Percentiles rank a stretch among this genome's conserved stretches.
These are phyloP conservation scores for Eupithecia insigniata DNA, from an alignment of 2,888 invertebrate genomes.

Conservation along the genomic window DNA sequence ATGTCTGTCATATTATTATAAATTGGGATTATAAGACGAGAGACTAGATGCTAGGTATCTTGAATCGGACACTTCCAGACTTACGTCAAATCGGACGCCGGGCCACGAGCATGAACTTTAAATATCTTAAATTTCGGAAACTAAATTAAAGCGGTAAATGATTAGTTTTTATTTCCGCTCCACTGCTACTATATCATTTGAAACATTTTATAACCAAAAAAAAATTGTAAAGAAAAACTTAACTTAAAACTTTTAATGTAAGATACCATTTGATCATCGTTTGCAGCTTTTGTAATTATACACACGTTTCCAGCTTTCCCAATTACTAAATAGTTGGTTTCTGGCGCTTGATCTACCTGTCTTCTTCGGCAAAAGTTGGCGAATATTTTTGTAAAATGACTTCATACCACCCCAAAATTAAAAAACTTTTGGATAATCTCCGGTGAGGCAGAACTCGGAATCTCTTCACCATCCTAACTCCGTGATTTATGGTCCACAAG, in stretches of 20 bases:
- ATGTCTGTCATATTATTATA: not conserved
- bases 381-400: not conserved
- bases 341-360: not conserved
- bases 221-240: too few species aligned
- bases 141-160: too few species aligned
- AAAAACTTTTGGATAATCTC: slow-evolving; percentile 22
- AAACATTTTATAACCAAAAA: not conserved
- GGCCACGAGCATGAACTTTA: not conserved
- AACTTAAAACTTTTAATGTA: too few species aligned
- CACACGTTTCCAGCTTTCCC: not conserved
- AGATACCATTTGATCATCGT: not conserved
- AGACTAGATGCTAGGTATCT: not conserved
- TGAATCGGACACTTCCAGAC: not conserved
- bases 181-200: not conserved
- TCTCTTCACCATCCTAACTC: slow-evolving; percentile 7
- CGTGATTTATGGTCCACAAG: slow-evolving; percentile 50
- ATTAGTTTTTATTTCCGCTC: too few species aligned
- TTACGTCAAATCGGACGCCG: not conserved
- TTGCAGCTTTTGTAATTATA: too few species aligned
- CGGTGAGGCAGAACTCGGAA: not conserved
- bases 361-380: not conserved
- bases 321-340: not conserved
- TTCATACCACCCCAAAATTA: not conserved
- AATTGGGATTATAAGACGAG: not conserved
- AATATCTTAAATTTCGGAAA: not conserved